Evolutionary conservation across 2,888 invertebrate genomes (phyloP), one percentile per base, ranked within the genome.

Genomic region (Synanthedon tipuliformis): DNA sequence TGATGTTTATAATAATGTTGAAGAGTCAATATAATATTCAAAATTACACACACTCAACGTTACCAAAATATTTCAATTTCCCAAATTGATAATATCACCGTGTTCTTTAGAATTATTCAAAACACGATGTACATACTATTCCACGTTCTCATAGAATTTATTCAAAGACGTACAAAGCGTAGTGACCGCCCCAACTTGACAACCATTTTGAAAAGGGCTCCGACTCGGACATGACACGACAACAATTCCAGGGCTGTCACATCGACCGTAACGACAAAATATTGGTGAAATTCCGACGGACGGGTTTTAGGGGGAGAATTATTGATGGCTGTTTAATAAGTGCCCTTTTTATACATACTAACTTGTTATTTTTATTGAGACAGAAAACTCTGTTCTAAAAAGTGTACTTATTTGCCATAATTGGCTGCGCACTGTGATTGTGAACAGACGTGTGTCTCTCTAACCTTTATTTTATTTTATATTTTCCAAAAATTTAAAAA

Each of bases 151-250:
- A 40, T 51, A 51, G 40, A 13, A 13, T 16, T 8, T 40, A 49
- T 16, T 18, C 16, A 49, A 73, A 75, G 63, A 70, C 71, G 73
- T 67, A 72, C 71, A 70, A 71, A 70, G 65, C 65, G 50, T 60
- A 74, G 72, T 82, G 83, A 81, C 81, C 82, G 73, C 65, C 56
- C 58, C 56, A 49, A 56, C 54, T 63, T 76, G 75, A 74, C 75
- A 73, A 69, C 54, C 80, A 78, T 81, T 83, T 78, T 83, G 84
- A 83, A 78, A 78, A 81, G 83, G 83, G 82, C 79, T 50, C 45
- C 45, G 45, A 41, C 49, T 77, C 69, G 81, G 84, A 81, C 83
- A 77, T 74, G 76, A 75, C 77, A 72, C 62, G 63, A 65, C 61
- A 63, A 64, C 69, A 64, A 70, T 68, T 66, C 61, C 67, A 79